phyloP scores from a whole-genome alignment of 2,797 vertebrate genomes.

The Melanotaenia boesemani region DNA sequence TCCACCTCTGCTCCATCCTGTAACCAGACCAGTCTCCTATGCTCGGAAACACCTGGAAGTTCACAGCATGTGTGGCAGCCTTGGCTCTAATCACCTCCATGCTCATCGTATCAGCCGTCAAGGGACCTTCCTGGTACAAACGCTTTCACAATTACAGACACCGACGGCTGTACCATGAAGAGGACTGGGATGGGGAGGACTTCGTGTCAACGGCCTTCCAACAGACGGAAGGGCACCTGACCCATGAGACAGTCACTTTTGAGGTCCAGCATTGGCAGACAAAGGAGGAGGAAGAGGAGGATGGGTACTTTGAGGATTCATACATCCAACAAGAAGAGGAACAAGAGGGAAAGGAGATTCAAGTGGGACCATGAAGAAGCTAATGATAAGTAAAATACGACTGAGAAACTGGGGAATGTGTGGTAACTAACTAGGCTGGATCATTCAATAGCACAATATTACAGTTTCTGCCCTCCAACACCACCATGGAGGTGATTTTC shows the following conservation, averaged over 20 bases:
- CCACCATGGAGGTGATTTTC: no score
- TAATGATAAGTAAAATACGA: not conserved
- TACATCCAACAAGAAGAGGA: conserved; percentile 84
- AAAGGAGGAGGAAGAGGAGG: conserved; percentile 79
- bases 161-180: conserved; percentile 70
- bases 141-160: conserved; percentile 90
- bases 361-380: not conserved
- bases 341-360: not conserved
- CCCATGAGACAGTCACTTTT: conserved; percentile 73
- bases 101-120: conserved; percentile 86
- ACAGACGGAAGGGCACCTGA: conserved; percentile 56
- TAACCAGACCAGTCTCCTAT: conserved; percentile 36
- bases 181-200: conserved; percentile 69
- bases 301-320: conserved; percentile 92
- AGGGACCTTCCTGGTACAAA: conserved; percentile 89
- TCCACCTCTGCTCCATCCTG: not conserved
- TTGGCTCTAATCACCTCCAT: conserved; percentile 81
- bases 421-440: no score
- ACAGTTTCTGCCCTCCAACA: no score
- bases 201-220: conserved; percentile 67
- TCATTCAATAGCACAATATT: no score
- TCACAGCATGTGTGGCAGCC: conserved; percentile 83
- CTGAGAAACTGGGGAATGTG: not conserved
- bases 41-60: conserved; percentile 89
- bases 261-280: conserved; percentile 71